These are phyloP conservation scores for Cololabis saira DNA, from an alignment of 2,113 vertebrate species.

Conservation along the genomic window DNA sequence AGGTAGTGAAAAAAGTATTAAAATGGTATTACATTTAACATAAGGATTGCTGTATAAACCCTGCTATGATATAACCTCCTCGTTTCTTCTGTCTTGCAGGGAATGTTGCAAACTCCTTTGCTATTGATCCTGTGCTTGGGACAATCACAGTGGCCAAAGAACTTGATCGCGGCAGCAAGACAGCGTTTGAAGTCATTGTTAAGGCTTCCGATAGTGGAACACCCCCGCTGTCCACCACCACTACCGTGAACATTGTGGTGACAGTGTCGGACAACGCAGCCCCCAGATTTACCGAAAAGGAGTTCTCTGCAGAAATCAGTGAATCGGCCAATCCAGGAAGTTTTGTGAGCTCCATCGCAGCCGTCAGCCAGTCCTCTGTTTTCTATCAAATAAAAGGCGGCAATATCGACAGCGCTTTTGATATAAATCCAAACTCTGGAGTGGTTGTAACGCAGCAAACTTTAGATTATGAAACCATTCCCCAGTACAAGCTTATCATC, in stretches of 20 bases:
- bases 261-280: constrained; percentile 93
- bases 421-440: constrained; percentile 94
- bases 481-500: constrained; percentile 86
- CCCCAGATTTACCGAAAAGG: constrained; percentile 89
- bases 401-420: constrained; percentile 86
- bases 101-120: constrained; percentile 94
- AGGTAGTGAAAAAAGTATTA: no score
- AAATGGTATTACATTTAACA: no score
- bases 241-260: constrained; percentile 86
- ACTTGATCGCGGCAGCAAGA: constrained; percentile 88
- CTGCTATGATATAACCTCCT: no score
- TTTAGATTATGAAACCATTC: constrained; percentile 90
- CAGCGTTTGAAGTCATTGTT: constrained; percentile 88
- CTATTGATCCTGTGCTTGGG: constrained; percentile 90
- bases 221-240: constrained; percentile 86
- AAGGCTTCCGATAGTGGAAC: constrained; percentile 91
- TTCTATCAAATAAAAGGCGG: constrained; percentile 94
- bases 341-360: constrained; percentile 88
- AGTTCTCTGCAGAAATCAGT: constrained; percentile 91
- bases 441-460: constrained; percentile 88
- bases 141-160: constrained; percentile 91
- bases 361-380: constrained; percentile 92
- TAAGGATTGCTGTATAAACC: no score
- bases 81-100: constrained; percentile 78
- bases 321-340: constrained; percentile 85